Percentiles rank a stretch among this genome's conserved stretches.
Conservation (phyloP, 2,797 vertebrate species). For the Cynopterus sphinx region DNA sequence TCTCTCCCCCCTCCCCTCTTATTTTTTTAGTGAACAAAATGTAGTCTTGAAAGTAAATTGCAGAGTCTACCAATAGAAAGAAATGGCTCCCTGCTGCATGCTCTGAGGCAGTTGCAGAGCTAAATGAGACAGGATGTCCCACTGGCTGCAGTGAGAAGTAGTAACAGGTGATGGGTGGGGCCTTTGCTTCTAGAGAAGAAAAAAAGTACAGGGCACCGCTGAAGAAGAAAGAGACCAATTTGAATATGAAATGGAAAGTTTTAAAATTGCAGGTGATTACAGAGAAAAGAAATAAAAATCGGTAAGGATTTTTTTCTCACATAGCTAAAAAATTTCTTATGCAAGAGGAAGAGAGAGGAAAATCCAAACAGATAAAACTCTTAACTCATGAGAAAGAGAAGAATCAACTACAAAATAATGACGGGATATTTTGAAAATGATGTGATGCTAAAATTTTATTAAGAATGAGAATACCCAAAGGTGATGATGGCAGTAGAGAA, state of each 20-base stretch:
- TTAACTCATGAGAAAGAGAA: not conserved
- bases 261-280: not conserved
- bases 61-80: not conserved
- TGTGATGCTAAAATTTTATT: not conserved
- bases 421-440: not conserved
- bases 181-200: not conserved
- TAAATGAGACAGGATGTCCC: not conserved
- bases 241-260: not conserved
- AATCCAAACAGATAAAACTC: not conserved
- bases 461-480: not conserved
- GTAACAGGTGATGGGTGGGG: accelerated
- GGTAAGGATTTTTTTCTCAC: not conserved
- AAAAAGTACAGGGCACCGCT: not conserved
- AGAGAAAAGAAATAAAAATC: not conserved
- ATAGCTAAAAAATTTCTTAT: not conserved
- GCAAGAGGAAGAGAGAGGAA: not conserved
- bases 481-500: not conserved
- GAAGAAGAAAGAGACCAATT: not conserved
- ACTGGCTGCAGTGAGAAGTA: accelerated
- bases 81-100: not conserved
- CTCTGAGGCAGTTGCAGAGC: no score
- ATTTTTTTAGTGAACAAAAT: not conserved
- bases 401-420: not conserved
- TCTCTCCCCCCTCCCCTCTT: not conserved
- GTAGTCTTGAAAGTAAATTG: not conserved